Conservation (phyloP, 2,797 vertebrate genomes). For the Periophthalmus magnuspinnatus region DNA sequence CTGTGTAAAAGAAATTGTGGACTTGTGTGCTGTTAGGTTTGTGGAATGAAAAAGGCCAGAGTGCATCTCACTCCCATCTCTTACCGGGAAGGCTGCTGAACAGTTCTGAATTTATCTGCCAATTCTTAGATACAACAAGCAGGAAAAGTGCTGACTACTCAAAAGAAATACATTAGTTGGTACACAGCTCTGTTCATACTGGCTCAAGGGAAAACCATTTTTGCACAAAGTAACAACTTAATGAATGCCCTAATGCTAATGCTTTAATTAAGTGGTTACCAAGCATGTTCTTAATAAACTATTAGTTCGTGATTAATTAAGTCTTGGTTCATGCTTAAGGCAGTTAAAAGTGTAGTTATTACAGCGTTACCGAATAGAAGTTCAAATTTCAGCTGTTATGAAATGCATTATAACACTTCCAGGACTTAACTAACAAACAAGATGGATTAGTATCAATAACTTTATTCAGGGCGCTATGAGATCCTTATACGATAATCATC, state of each 20-base stretch:
- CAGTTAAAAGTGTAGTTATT: not conserved
- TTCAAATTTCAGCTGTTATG: not conserved
- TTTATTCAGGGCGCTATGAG: no score
- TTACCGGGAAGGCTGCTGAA: not conserved
- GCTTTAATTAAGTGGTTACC: no score
- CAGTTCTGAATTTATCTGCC: not conserved
- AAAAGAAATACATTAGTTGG: not conserved
- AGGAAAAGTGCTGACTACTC: slow-evolving; percentile 7
- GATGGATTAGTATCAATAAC: not conserved
- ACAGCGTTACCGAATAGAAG: not conserved
- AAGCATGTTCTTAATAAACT: no score
- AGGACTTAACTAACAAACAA: not conserved
- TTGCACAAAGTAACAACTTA: no score
- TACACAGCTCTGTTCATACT: not conserved
- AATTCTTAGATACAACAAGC: slow-evolving; percentile 1
- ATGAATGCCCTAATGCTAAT: no score
- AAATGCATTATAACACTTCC: no score
- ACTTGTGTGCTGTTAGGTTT: slow-evolving; percentile 4
- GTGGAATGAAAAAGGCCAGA: slow-evolving; percentile 17
- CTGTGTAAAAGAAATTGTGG: slow-evolving; percentile 19
- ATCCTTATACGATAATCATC: no score
- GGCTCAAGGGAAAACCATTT: no score
- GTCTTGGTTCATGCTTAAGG: no score
- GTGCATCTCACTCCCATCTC: slow-evolving; percentile 2
- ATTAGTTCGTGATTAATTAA: no score